phyloP scores from a whole-genome alignment of 2,888 invertebrate genomes.

The Drosophila bunnanda region DNA sequence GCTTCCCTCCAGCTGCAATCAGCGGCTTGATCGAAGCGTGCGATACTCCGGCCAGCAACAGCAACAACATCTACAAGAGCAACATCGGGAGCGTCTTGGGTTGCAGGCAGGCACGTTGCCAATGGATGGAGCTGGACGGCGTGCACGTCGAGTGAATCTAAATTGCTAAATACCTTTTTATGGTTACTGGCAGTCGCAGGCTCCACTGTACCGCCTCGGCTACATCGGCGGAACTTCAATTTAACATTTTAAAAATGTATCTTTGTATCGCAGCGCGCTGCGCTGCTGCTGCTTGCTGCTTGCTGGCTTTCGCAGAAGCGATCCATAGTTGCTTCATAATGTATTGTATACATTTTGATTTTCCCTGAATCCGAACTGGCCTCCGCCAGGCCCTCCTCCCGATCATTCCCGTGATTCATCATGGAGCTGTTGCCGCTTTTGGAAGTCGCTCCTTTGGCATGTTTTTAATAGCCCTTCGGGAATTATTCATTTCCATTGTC shows the following conservation, averaged over 20 bases:
- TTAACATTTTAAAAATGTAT: conserved; percentile 80
- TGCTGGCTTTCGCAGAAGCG: conserved; percentile 70
- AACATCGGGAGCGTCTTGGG: conserved; percentile 44
- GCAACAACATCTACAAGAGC: conserved; percentile 33
- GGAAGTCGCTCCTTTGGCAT: conserved; percentile 70
- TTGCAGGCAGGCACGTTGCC: conserved; percentile 66
- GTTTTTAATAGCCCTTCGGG: conserved; percentile 79
- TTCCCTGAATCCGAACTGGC: conserved; percentile 54
- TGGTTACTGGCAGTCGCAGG: conserved; percentile 62
- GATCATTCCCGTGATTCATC: conserved; percentile 64
- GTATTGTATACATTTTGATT: conserved; percentile 69
- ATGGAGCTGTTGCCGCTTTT: conserved; percentile 64
- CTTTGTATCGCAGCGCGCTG: conserved; percentile 65
- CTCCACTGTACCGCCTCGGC: conserved; percentile 18
- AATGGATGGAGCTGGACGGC: conserved; percentile 33
- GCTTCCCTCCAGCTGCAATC: conserved; percentile 69
- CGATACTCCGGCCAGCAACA: conserved; percentile 66
- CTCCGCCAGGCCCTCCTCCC: background rate
- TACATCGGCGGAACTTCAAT: conserved; percentile 62
- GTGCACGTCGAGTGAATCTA: conserved; percentile 78
- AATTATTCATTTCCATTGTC: conserved; percentile 78
- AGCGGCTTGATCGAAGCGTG: conserved; percentile 75
- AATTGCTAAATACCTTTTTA: conserved; percentile 80
- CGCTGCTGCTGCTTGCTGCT: conserved; percentile 14
- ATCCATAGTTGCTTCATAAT: conserved; percentile 61